Evolutionary conservation across 2,113 vertebrate genomes (phyloP).

Genomic region (Nibea albiflora): DNA sequence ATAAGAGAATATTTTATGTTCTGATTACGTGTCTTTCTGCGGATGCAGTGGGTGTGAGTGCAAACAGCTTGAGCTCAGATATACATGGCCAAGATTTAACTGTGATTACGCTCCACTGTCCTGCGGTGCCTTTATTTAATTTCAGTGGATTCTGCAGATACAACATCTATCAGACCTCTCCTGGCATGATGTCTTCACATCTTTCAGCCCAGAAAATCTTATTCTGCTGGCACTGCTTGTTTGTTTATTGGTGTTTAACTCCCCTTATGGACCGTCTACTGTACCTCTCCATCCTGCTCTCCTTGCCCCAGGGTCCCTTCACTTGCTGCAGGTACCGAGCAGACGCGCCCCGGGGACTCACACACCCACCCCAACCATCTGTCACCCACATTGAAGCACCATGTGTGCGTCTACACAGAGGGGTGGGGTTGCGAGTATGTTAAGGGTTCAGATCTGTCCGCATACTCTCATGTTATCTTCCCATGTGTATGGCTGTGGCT

Average conservation of each 20-base stretch:
- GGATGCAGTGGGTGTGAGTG: conserved; percentile 15
- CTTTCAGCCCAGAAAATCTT: neutral
- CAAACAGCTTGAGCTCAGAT: conserved; percentile 44
- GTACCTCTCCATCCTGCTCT: neutral
- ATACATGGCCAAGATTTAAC: conserved; percentile 19
- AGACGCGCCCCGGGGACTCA: conserved; percentile 33
- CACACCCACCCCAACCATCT: conserved; percentile 53
- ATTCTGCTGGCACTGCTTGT: neutral
- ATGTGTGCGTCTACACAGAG: conserved; percentile 17
- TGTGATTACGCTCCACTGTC: conserved; percentile 25
- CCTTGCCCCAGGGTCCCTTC: conserved; percentile 41
- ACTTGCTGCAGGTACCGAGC: conserved; percentile 58
- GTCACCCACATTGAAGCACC: conserved; percentile 38
- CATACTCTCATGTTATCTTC: neutral
- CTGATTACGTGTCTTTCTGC: conserved; percentile 38
- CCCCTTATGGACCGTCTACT: neutral
- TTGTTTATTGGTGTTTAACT: neutral
- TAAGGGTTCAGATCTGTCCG: conserved; percentile 32
- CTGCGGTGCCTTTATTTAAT: conserved; percentile 42
- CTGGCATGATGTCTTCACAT: conserved; percentile 6
- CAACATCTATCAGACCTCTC: conserved; percentile 26
- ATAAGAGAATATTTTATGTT: conserved; percentile 33
- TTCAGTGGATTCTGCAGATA: conserved; percentile 41
- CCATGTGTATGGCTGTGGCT: conserved; percentile 32
- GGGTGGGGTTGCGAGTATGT: conserved; percentile 2